Percentiles rank a stretch among this genome's conserved stretches.
Evolutionary conservation across 2,797 vertebrate genomes (phyloP).

Genomic region (Megaceryle alcyon): DNA sequence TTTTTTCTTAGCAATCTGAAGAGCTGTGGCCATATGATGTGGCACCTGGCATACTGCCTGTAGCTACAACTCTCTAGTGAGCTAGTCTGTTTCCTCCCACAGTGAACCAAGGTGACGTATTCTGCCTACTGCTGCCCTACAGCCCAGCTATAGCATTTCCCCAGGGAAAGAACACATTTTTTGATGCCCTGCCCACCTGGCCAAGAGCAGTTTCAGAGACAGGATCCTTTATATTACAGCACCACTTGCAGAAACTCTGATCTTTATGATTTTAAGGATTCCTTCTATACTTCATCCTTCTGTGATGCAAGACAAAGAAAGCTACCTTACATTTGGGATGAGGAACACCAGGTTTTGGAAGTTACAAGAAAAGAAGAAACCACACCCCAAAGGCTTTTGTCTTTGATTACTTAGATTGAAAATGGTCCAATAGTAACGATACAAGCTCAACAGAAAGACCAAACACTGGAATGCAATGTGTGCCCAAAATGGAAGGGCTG

Average conservation of each 20-base stretch:
- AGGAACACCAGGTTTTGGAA: neutral
- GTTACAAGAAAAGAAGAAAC: neutral
- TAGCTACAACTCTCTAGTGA: neutral
- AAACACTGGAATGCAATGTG: accelerated
- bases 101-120: neutral
- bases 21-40: neutral
- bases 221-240: neutral
- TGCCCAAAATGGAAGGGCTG: neutral
- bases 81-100: neutral
- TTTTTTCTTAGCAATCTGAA: neutral
- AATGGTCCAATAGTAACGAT: neutral
- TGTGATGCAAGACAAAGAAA: too few relatives aligned
- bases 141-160: neutral
- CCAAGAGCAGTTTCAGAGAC: neutral
- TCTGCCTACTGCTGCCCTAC: neutral
- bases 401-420: neutral
- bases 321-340: neutral
- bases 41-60: neutral
- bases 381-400: neutral
- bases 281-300: too few relatives aligned
- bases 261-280: too few relatives aligned
- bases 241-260: too few relatives aligned
- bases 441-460: neutral
- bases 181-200: neutral
- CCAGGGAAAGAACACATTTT: neutral